Conservation (phyloP, 2,888 invertebrate genomes). For the Cyclophora albipunctata region DNA sequence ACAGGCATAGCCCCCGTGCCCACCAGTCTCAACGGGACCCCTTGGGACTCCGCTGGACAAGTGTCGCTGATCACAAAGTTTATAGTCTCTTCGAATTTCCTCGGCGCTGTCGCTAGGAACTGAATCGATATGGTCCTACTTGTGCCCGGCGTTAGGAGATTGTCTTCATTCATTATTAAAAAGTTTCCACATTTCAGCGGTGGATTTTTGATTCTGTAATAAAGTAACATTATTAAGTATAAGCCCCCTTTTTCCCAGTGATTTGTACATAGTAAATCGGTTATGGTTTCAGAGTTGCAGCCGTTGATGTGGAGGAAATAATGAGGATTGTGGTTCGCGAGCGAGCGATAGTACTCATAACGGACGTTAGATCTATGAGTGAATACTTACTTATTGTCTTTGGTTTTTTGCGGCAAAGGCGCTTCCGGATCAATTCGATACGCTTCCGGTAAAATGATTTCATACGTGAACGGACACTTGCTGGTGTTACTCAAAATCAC, state of each 20-base stretch:
- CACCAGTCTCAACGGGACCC: constrained; percentile 61
- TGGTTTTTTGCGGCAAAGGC: constrained; percentile 24
- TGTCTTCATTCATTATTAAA: constrained; percentile 58
- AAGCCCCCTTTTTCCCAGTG: no score
- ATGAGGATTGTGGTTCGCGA: no score
- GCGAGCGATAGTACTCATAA: no score
- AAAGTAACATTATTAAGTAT: not conserved
- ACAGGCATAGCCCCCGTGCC: constrained; percentile 74
- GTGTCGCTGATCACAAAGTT: constrained; percentile 64
- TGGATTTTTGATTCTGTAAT: constrained; percentile 48
- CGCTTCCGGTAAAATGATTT: constrained; percentile 47
- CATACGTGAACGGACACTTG: constrained; percentile 72
- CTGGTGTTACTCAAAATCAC: constrained; percentile 77
- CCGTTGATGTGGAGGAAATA: no score
- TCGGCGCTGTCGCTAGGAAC: constrained; percentile 48
- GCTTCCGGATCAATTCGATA: constrained; percentile 35
- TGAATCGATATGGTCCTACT: constrained; percentile 59
- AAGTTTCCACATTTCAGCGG: constrained; percentile 64
- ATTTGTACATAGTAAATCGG: no score
- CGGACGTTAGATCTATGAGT: no score
- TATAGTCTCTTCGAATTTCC: constrained; percentile 57
- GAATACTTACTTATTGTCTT: constrained; percentile 46
- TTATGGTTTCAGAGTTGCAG: no score
- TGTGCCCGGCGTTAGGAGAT: constrained; percentile 59
- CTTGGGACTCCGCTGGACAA: constrained; percentile 64